Conservation (phyloP, 2,113 vertebrate genomes). For the Erinaceus europaeus region DNA sequence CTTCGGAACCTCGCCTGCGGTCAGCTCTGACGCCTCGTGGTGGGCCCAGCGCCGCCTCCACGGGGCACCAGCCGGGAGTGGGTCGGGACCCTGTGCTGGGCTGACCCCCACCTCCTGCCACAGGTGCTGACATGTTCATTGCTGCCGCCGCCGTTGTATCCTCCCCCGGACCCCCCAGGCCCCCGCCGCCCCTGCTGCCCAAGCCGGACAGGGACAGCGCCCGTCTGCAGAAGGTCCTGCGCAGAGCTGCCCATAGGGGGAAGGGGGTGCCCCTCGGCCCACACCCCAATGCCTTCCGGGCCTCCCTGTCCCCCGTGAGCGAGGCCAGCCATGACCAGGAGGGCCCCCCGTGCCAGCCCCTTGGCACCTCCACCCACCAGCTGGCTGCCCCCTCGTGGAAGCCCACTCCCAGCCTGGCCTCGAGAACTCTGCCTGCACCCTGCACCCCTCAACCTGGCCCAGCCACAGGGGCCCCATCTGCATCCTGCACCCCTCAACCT, state of each 20-base stretch:
- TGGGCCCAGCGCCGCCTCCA: constrained; percentile 20
- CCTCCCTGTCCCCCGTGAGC: constrained; percentile 91
- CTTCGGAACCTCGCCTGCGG: neutral
- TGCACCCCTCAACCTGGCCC: too few relatives aligned
- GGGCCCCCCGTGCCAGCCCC: neutral
- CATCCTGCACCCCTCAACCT: too few relatives aligned
- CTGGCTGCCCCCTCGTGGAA: constrained; percentile 79
- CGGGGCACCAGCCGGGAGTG: constrained; percentile 3
- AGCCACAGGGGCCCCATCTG: too few relatives aligned
- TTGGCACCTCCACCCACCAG: constrained; percentile 71
- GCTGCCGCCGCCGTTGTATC: constrained; percentile 73
- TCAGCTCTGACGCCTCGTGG: constrained; percentile 51
- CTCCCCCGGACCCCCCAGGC: constrained; percentile 76
- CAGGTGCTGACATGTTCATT: constrained; percentile 88
- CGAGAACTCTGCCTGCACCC: too few relatives aligned
- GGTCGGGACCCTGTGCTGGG: neutral
- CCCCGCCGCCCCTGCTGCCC: constrained; percentile 89
- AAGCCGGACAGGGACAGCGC: constrained; percentile 92
- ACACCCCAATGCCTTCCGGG: constrained; percentile 81
- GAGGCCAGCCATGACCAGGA: constrained; percentile 92
- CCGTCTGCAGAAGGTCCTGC: constrained; percentile 89
- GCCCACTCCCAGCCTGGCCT: too few relatives aligned
- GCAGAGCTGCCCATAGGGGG: constrained; percentile 87
- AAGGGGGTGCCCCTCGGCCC: constrained; percentile 64
- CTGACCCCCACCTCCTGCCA: constrained; percentile 47